Conservation (phyloP, 2,888 invertebrate species). For the Leistus spinibarbis region DNA sequence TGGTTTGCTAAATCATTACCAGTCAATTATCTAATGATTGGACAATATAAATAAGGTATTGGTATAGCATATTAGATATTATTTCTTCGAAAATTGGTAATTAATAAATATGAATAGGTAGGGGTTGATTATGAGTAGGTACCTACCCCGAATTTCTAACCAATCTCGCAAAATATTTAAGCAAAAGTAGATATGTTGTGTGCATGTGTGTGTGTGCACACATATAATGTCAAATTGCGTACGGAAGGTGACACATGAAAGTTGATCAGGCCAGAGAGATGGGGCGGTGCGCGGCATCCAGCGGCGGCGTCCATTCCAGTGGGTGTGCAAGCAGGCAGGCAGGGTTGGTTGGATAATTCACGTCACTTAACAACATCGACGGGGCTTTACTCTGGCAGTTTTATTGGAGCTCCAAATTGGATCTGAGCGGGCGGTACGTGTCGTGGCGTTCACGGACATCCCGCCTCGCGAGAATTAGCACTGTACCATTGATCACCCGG, state of each 20-base stretch:
- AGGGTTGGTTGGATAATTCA: conserved; percentile 56
- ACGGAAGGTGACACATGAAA: conserved; percentile 40
- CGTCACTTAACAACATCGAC: conserved; percentile 60
- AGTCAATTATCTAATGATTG: too few relatives aligned
- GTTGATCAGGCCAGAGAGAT: conserved; percentile 15
- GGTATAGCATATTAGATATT: too few relatives aligned
- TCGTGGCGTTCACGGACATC: conserved; percentile 38
- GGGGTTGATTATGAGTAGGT: too few relatives aligned
- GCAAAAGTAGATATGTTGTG: too few relatives aligned
- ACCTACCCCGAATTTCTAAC: too few relatives aligned
- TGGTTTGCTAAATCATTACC: too few relatives aligned
- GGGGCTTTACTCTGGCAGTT: conserved; percentile 59
- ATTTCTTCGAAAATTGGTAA: too few relatives aligned
- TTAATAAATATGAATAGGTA: too few relatives aligned
- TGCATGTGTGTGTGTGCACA: not conserved
- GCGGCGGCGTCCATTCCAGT: conserved; percentile 8
- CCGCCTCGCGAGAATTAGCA: conserved; percentile 51
- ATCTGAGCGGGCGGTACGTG: conserved; percentile 51
- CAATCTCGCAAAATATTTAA: too few relatives aligned
- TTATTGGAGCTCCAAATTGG: conserved; percentile 60
- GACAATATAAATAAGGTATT: too few relatives aligned
- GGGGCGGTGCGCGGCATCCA: not conserved
- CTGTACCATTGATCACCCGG: conserved; percentile 58
- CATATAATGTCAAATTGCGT: conserved; percentile 40
- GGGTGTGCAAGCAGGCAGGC: conserved; percentile 45